These are phyloP conservation scores for Tamias sibiricus DNA, from an alignment of 2,113 vertebrate genomes.

Conservation along the genomic window DNA sequence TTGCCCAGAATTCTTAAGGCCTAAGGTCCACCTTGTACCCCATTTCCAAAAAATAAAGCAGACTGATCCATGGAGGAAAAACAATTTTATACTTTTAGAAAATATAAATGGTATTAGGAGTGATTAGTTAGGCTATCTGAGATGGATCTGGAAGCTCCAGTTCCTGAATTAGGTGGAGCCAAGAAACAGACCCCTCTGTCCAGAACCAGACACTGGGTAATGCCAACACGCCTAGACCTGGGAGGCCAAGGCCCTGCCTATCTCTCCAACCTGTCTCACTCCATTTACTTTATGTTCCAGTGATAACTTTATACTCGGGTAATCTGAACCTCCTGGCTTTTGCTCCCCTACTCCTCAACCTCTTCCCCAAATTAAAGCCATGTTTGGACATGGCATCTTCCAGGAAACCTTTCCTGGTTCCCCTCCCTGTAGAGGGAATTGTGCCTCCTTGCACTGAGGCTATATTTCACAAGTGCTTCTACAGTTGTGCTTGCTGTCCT, in stretches of 20 bases:
- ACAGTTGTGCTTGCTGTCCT: background rate
- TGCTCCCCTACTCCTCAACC: background rate
- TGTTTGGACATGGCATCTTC: background rate
- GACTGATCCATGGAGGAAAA: constrained; percentile 16
- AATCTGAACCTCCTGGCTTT: background rate
- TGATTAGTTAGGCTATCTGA: background rate
- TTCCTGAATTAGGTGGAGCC: background rate
- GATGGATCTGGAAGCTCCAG: background rate
- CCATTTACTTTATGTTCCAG: background rate
- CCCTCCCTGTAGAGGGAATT: background rate
- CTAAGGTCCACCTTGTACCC: background rate
- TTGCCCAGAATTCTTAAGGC: constrained; percentile 28
- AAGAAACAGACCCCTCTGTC: background rate
- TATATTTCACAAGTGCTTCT: background rate
- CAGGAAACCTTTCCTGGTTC: background rate
- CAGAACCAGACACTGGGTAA: too few relatives aligned
- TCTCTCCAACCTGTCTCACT: background rate
- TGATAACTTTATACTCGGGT: background rate
- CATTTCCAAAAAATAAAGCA: background rate
- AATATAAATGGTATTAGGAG: background rate
- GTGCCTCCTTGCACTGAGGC: background rate
- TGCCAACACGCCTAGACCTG: background rate
- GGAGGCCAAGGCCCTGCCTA: background rate
- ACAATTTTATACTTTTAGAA: constrained; percentile 19
- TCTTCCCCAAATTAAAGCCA: background rate